Evolutionary conservation across 2,888 invertebrate species (phyloP).

Genomic region (Eurois occulta): DNA sequence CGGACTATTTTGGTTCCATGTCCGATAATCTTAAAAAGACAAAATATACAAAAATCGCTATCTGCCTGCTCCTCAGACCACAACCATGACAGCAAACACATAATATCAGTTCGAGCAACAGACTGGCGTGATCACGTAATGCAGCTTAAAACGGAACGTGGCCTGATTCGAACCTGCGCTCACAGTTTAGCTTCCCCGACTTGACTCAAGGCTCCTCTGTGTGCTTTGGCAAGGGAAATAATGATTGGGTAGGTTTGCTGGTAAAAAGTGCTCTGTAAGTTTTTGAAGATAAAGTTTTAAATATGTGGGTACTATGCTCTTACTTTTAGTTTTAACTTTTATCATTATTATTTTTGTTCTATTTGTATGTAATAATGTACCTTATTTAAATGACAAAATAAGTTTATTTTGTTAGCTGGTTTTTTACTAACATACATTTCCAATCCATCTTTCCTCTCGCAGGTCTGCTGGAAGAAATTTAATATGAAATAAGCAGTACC

Average conservation of each 20-base stretch:
- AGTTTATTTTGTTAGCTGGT: not conserved
- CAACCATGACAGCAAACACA: conserved; percentile 66
- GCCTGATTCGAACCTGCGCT: conserved; percentile 64
- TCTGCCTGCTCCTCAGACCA: conserved; percentile 6
- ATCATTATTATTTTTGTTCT: too few relatives aligned
- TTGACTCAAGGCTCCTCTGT: conserved; percentile 19
- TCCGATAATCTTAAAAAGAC: not conserved
- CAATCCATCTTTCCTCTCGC: too few relatives aligned
- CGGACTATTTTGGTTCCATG: accelerated
- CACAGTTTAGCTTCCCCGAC: conserved; percentile 45
- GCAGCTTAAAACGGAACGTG: conserved; percentile 74
- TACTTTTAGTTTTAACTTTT: too few relatives aligned
- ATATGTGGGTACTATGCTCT: too few relatives aligned
- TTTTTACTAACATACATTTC: not conserved
- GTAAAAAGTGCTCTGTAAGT: not conserved
- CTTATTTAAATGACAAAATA: not conserved
- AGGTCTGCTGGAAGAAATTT: too few relatives aligned
- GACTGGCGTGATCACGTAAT: conserved; percentile 71
- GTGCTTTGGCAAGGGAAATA: conserved; percentile 33
- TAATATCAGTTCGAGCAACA: conserved; percentile 70
- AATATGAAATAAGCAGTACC: too few relatives aligned
- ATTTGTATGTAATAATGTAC: too few relatives aligned
- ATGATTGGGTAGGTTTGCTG: not conserved
- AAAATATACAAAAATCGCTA: conserved; percentile 6
- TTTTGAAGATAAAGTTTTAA: too few relatives aligned